Percentiles rank a stretch among this genome's conserved stretches.
Evolutionary conservation across 1,140 invertebrate species (phyloP).

Genomic region (Rhynchophorus ferrugineus): DNA sequence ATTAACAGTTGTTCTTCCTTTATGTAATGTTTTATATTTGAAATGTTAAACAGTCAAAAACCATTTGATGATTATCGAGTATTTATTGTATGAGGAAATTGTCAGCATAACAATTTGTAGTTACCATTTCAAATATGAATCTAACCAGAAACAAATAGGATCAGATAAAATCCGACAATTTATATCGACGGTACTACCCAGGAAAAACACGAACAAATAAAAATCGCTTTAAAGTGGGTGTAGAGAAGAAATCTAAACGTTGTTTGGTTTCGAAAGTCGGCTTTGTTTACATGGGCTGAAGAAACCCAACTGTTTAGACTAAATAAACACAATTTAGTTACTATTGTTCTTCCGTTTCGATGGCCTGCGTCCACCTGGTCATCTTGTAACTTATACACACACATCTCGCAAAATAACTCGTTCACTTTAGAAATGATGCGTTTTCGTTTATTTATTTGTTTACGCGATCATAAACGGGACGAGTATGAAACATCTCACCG

Average conservation of each 20-base stretch:
- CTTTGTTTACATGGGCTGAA: constrained; percentile 28
- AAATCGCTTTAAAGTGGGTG: constrained; percentile 19
- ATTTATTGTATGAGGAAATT: too few species aligned
- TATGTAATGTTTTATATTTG: too few species aligned
- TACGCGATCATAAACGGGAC: background rate
- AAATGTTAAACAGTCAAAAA: too few species aligned
- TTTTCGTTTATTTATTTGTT: background rate
- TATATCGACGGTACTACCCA: too few species aligned
- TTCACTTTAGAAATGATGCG: background rate
- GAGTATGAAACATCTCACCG: background rate
- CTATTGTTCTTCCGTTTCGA: constrained; percentile 28
- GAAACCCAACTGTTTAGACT: constrained; percentile 29
- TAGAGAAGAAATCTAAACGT: constrained; percentile 24
- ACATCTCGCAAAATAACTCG: background rate
- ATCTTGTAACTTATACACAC: constrained; percentile 22
- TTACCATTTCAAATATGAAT: too few species aligned
- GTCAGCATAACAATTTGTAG: too few species aligned
- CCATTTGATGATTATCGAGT: too few species aligned
- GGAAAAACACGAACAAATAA: too few species aligned
- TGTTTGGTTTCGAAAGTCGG: constrained; percentile 25
- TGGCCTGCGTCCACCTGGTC: constrained; percentile 28
- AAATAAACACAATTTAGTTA: constrained; percentile 28
- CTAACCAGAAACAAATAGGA: too few species aligned
- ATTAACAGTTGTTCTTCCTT: too few species aligned
- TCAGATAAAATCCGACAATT: too few species aligned